Percentiles rank a stretch among this genome's conserved stretches.
Conservation (phyloP, 2,888 invertebrate genomes). For the Flexamia atlantica region DNA sequence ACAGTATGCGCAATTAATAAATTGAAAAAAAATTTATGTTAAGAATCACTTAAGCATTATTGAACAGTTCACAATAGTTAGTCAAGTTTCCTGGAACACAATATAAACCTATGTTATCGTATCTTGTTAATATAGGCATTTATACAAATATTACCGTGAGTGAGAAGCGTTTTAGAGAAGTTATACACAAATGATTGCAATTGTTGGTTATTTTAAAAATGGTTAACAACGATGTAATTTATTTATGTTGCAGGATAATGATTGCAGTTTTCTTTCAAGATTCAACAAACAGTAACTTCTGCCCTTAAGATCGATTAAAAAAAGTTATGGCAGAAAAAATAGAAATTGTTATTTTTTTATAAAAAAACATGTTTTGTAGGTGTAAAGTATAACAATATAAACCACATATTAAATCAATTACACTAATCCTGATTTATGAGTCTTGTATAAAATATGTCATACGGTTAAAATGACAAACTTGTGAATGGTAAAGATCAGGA, state of each 20-base stretch:
- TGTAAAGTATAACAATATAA: too few relatives aligned
- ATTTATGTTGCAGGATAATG: too few relatives aligned
- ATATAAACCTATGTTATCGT: background rate
- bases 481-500: background rate
- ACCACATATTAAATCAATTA: too few relatives aligned
- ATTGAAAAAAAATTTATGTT: background rate
- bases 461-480: background rate
- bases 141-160: conserved; percentile 12
- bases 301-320: too few relatives aligned
- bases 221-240: conserved; percentile 10
- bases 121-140: conserved; percentile 23
- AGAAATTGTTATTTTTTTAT: too few relatives aligned
- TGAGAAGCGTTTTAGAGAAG: conserved; percentile 33
- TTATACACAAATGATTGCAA: conserved; percentile 24
- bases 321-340: too few relatives aligned
- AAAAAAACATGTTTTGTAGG: too few relatives aligned
- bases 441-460: background rate
- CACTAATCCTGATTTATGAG: background rate
- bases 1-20: too few relatives aligned
- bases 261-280: too few relatives aligned
- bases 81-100: conserved; percentile 9
- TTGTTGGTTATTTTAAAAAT: conserved; percentile 16
- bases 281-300: too few relatives aligned
- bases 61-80: background rate
- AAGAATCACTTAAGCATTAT: conserved; percentile 25